Percentiles rank a stretch among this genome's conserved stretches.
phyloP scores from a whole-genome alignment of 2,797 vertebrate genomes.

The Catharus ustulatus region DNA sequence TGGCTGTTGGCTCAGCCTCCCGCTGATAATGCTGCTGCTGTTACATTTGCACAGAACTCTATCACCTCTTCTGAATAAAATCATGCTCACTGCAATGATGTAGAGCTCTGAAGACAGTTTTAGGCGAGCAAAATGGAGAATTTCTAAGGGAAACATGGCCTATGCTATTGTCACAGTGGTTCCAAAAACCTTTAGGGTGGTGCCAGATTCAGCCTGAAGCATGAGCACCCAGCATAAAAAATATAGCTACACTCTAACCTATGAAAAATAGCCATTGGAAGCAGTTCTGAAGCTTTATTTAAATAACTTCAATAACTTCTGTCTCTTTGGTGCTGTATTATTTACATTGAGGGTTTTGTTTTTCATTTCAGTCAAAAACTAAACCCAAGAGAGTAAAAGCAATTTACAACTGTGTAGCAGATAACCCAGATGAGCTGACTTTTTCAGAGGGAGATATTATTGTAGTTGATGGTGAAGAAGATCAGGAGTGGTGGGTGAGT shows the following conservation, averaged over 20 bases:
- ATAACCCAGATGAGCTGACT: conserved; percentile 97
- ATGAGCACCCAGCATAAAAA: not conserved
- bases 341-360: not conserved
- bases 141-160: not conserved
- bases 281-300: not conserved
- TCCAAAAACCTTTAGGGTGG: not conserved
- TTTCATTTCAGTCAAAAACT: conserved; percentile 82
- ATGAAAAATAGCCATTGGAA: not conserved
- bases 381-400: conserved; percentile 96
- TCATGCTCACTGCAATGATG: not conserved
- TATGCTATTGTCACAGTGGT: not conserved
- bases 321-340: not conserved
- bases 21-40: not conserved
- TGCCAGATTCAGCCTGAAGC: not conserved
- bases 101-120: not conserved
- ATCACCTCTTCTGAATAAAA: not conserved
- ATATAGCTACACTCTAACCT: not conserved
- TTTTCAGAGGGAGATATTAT: conserved; percentile 98
- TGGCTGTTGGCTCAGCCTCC: not conserved
- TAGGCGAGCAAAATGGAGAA: not conserved
- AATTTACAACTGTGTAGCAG: conserved; percentile 94
- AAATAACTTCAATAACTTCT: not conserved
- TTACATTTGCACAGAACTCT: not conserved
- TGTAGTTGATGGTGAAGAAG: conserved; percentile 96
- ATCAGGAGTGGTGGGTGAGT: conserved; percentile 99